Conservation (phyloP, 2,113 vertebrate genomes). For the Bubalus kerabau region DNA sequence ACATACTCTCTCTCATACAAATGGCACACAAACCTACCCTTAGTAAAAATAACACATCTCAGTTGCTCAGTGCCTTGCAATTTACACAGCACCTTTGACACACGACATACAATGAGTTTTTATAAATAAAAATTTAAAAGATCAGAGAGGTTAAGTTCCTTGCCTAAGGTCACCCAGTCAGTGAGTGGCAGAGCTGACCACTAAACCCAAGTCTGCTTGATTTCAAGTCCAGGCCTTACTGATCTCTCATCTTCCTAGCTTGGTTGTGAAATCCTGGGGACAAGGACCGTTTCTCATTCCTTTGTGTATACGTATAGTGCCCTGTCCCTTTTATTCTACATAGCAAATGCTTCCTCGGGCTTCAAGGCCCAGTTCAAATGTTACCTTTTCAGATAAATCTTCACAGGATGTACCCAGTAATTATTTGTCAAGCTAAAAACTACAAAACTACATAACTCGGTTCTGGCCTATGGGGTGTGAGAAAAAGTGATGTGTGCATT, state of each 20-base stretch:
- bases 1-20: not conserved
- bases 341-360: not conserved
- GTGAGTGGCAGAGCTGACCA: not conserved
- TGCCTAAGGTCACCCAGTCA: not conserved
- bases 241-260: not conserved
- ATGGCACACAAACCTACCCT: not conserved
- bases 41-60: not conserved
- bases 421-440: not conserved
- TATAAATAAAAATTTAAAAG: not conserved
- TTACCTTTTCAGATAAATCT: conserved; percentile 13
- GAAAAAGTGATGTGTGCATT: not conserved
- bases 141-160: not conserved
- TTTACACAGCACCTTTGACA: not conserved
- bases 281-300: not conserved
- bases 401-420: not conserved
- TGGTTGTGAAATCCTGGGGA: not conserved
- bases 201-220: not conserved
- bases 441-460: not conserved
- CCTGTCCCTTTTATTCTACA: not conserved
- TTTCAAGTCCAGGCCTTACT: not conserved
- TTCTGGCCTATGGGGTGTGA: not conserved
- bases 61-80: not conserved
- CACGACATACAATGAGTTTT: not conserved
- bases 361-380: not conserved
- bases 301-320: not conserved